Conservation (phyloP, 2,113 vertebrate genomes). For the Mustela lutreola region DNA sequence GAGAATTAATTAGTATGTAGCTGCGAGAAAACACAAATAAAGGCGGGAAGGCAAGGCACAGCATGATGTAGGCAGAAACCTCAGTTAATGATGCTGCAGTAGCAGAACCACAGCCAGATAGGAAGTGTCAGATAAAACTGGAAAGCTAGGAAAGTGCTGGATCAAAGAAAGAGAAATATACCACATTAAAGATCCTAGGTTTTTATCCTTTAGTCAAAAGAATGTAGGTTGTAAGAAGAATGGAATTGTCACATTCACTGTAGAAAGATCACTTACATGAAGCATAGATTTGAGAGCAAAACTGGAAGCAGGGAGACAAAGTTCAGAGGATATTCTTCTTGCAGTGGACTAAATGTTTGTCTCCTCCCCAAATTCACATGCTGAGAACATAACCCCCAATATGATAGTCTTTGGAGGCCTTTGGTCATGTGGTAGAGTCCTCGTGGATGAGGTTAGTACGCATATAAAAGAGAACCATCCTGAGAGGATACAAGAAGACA, state of each 20-base stretch:
- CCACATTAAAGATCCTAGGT: background rate
- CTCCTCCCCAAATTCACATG: background rate
- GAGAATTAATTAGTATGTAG: background rate
- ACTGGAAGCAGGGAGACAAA: background rate
- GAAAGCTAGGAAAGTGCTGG: background rate
- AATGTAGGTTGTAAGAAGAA: background rate
- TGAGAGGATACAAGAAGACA: background rate
- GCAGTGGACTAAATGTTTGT: background rate
- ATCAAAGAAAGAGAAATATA: background rate
- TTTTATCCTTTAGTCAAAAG: background rate
- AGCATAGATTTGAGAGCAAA: background rate
- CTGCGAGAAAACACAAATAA: background rate
- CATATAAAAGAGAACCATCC: background rate
- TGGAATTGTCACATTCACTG: background rate
- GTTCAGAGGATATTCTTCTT: background rate
- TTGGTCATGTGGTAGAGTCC: background rate
- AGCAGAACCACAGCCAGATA: background rate
- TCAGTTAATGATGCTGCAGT: background rate
- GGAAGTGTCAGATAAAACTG: background rate
- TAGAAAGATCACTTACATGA: constrained; percentile 17
- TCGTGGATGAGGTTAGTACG: background rate
- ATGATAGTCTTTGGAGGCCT: background rate
- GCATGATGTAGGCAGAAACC: background rate
- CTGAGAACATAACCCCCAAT: background rate
- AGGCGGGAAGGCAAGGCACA: background rate